These are phyloP conservation scores for Urocyon cinereoargenteus DNA, from an alignment of 2,797 vertebrate genomes.

Conservation along the genomic window DNA sequence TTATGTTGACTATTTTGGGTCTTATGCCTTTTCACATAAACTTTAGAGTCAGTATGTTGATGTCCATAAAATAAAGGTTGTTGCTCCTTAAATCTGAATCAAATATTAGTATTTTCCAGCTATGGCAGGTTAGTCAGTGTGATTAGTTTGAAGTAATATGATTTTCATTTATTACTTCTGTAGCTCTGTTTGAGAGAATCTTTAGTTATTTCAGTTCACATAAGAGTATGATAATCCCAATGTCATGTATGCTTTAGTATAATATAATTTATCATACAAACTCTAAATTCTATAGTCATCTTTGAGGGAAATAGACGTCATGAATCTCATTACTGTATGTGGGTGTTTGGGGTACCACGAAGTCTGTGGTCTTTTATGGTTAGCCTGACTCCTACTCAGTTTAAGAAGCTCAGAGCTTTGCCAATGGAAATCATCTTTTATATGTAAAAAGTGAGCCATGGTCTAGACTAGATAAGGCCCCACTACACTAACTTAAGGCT, in stretches of 20 bases:
- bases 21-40: background rate
- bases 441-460: background rate
- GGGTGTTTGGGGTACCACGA: background rate
- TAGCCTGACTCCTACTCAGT: background rate
- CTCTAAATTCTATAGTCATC: background rate
- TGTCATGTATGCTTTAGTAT: background rate
- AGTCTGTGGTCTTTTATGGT: conserved; percentile 18
- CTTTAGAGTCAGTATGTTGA: background rate
- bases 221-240: background rate
- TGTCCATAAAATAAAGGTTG: background rate
- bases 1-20: background rate
- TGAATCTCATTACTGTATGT: background rate
- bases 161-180: background rate
- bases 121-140: background rate
- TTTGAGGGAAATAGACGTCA: background rate
- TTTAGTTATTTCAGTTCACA: background rate
- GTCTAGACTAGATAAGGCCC: background rate
- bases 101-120: background rate
- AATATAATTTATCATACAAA: background rate
- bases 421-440: background rate
- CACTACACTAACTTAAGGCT: background rate
- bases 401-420: background rate
- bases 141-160: background rate
- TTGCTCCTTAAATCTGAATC: background rate
- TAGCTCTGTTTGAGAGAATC: background rate